Base-by-base conservation (phyloP, 2,797 vertebrate genomes). In the Tympanoctomys barrerae region DNA sequence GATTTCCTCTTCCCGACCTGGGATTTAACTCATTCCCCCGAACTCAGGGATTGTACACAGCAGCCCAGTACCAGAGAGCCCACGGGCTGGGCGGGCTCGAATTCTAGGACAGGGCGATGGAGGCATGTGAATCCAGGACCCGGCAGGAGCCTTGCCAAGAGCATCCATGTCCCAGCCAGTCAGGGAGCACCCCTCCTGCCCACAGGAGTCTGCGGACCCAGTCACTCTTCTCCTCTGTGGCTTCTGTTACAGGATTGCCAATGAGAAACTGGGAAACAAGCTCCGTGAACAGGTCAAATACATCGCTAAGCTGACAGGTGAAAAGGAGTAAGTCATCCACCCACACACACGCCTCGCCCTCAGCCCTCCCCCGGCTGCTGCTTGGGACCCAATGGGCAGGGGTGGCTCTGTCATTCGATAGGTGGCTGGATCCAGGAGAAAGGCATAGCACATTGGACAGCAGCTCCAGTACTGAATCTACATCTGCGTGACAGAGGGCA, bases 281-380 rank as follows among this genome's bases (percentile, higher is more conserved):
- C 98, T 98, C 95, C 98, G 98, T 95, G 97, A 98, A 78, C 99
- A 99, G 97, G 98, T 98, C 96, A 98, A 97, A 87, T 98, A 98
- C 93, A 98, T 98, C 28, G 94, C 98, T 94, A 98, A 98, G 97
- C 98, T 99, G 94, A 98, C 97, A 0, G 97, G 98, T 31, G 97
- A 99, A 96, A 99, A 98, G 95, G 98, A 98, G 98, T 99, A 98
- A 99, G 99, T 46, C 89, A 77, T 31, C 93, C 78, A 36, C 81
- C 3, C 31, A 54, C 52, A 54, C 52, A 14, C 14, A 13, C 52
- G 16, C 52, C 52, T 54, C 1, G 52, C 52, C 52, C 52, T 54
- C 52, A 42, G 80, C 3, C 31, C 57, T n/a, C 31, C 13, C 59
- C 42, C 2, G 31, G 28, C 64, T 71, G 33, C 31, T 10, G 33